A percentile compares a stretch with the other conserved stretches of the same genome.
These are phyloP conservation scores for Alviniconcha marisindica DNA, from an alignment of 1,140 invertebrate genomes.

Conservation along the genomic window DNA sequence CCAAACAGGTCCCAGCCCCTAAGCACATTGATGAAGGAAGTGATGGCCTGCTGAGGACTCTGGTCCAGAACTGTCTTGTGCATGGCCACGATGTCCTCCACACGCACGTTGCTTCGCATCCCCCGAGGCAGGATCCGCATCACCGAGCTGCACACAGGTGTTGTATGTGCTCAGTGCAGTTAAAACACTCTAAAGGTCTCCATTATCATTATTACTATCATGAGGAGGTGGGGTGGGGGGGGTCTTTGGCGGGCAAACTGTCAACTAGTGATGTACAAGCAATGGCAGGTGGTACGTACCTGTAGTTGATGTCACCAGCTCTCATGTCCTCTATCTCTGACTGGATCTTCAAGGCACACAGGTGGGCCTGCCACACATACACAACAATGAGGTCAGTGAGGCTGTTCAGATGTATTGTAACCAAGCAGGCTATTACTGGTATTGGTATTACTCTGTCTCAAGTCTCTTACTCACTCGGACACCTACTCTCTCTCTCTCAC, in stretches of 20 bases:
- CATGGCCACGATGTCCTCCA: slow-evolving; percentile 84
- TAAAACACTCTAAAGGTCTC: too few species aligned
- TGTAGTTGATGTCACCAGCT: slow-evolving; percentile 73
- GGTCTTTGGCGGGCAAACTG: too few species aligned
- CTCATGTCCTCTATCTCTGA: slow-evolving; percentile 88
- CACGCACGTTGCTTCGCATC: slow-evolving; percentile 61
- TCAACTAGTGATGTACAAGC: too few species aligned
- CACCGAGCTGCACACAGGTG: slow-evolving; percentile 72
- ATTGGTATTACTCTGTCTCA: too few species aligned
- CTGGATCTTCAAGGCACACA: slow-evolving; percentile 95
- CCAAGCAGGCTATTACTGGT: too few species aligned
- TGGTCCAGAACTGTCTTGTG: slow-evolving; percentile 92
- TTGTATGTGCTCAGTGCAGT: too few species aligned
- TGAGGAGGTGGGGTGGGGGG: too few species aligned
- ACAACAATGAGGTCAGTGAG: too few species aligned
- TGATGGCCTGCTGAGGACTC: slow-evolving; percentile 88
- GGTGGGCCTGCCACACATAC: slow-evolving; percentile 84
- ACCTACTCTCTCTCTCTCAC: too few species aligned
- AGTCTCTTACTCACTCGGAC: too few species aligned
- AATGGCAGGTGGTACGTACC: slow-evolving; percentile 52
- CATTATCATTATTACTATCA: too few species aligned
- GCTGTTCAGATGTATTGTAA: too few species aligned
- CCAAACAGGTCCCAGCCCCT: slow-evolving; percentile 94
- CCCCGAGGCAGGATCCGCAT: slow-evolving; percentile 73
- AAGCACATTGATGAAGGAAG: slow-evolving; percentile 95